These are phyloP conservation scores for Eupsittula cactorum DNA, from an alignment of 2,113 vertebrate genomes.

Conservation along the genomic window DNA sequence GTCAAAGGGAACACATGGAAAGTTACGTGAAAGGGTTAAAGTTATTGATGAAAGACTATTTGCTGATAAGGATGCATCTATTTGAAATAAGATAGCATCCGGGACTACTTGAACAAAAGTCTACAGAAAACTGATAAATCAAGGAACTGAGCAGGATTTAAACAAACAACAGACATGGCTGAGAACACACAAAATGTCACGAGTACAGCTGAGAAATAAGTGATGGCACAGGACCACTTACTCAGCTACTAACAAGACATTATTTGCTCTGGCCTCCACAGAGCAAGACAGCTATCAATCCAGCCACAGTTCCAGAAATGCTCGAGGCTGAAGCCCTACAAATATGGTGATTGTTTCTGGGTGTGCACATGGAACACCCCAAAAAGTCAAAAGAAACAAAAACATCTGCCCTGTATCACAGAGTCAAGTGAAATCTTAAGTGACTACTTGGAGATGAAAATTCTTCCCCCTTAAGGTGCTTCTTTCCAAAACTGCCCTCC, in stretches of 20 bases:
- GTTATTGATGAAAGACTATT: slow-evolving; percentile 43
- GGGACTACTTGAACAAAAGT: slow-evolving; percentile 35
- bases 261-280: slow-evolving; percentile 4
- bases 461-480: neutral
- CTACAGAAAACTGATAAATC: slow-evolving; percentile 66
- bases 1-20: neutral
- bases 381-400: neutral
- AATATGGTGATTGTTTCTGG: neutral
- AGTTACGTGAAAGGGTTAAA: neutral
- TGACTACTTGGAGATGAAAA: neutral
- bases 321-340: neutral
- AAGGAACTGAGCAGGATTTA: slow-evolving; percentile 57
- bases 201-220: slow-evolving; percentile 52
- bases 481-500: neutral
- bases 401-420: neutral
- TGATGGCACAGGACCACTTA: slow-evolving; percentile 54
- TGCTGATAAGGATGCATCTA: slow-evolving; percentile 54
- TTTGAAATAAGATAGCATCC: slow-evolving; percentile 54
- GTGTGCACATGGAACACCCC: neutral
- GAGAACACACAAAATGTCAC: slow-evolving; percentile 55
- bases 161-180: slow-evolving; percentile 60
- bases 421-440: neutral
- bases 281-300: neutral
- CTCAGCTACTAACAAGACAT: slow-evolving; percentile 49
- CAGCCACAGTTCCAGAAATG: neutral